phyloP scores from a whole-genome alignment of 2,888 invertebrate genomes.

The Nephrotoma guestfalica region DNA sequence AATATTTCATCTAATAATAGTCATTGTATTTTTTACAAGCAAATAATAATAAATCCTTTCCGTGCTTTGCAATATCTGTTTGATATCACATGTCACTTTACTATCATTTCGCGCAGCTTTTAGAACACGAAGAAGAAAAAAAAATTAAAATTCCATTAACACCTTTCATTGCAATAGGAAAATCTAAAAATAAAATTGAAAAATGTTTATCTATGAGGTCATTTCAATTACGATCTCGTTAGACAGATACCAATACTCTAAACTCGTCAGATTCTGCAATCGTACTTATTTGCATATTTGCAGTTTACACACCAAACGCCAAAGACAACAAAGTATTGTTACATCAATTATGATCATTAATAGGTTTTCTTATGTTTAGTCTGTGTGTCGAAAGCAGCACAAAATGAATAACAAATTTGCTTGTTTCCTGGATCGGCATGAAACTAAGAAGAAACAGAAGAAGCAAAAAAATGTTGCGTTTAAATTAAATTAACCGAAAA shows the following conservation, averaged over 20 bases:
- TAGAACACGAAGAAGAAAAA: background rate
- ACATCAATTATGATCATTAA: background rate
- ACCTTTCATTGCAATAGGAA: background rate
- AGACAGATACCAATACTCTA: background rate
- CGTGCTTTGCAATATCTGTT: background rate
- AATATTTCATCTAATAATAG: background rate
- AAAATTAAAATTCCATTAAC: background rate
- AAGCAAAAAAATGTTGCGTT: background rate
- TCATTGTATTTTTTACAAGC: too few relatives aligned
- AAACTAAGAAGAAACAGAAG: background rate
- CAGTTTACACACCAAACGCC: background rate
- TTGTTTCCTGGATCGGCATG: background rate
- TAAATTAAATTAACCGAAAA: background rate
- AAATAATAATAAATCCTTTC: background rate
- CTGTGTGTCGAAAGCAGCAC: background rate
- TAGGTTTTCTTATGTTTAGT: background rate
- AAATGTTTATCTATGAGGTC: background rate
- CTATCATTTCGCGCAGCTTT: background rate
- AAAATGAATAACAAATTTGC: background rate
- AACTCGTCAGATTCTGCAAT: background rate
- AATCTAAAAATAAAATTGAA: background rate
- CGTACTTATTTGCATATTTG: background rate
- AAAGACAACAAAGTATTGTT: background rate
- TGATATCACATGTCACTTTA: background rate
- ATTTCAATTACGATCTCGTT: background rate